Evolutionary conservation across 2,797 vertebrate genomes (phyloP), one percentile per base, ranked within the genome.

Genomic region (Ptychobarbus kaznakovi): DNA sequence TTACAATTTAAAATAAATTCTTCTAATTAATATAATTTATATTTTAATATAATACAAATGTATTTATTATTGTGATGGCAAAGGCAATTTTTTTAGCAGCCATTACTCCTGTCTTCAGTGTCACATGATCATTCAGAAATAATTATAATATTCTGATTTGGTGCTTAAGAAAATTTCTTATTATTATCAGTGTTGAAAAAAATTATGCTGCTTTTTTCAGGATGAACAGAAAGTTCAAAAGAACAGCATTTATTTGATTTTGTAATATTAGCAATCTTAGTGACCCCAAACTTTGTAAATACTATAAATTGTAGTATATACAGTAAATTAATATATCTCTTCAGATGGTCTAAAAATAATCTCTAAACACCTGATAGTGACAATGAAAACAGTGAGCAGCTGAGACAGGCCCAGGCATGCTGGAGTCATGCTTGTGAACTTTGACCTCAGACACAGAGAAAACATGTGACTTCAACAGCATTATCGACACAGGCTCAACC

Each of bases 381-480:
- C n/a, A 49, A 25, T 63, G 13, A 70, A 42, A 11, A 80, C 40
- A 42, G 49, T 6, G 16, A 25, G 32, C 49, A 68, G 74, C 35
- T 61, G 65, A 66, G 79, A 84, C 72, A 81, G 40, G n/a, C 32
- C 28, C 72, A 73, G 65, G 22, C 40, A 53, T 66, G 49, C 46
- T 15, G 40, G 38, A 79, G 35, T 79, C 75, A 69, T 18, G 22
- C 61, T 65, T 68, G 32, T 53, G 49, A 66, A 80, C 78, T 83
- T 38, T 80, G 28, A 79, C 75, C 63, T 58, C 69, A 78, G n/a
- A 44, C 35, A 51, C 61, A 53, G 6, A 38, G 18, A 68, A 87
- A 81, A 84, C 63, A n/a, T 63, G 68, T 46, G n/a, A 79, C 53
- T 76, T 79, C 51, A 72, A 76, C 28, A 53, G 44, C 11, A 40